These are phyloP conservation scores for Gobio occitaniae DNA, from an alignment of 2,797 vertebrate species.

Conservation along the genomic window DNA sequence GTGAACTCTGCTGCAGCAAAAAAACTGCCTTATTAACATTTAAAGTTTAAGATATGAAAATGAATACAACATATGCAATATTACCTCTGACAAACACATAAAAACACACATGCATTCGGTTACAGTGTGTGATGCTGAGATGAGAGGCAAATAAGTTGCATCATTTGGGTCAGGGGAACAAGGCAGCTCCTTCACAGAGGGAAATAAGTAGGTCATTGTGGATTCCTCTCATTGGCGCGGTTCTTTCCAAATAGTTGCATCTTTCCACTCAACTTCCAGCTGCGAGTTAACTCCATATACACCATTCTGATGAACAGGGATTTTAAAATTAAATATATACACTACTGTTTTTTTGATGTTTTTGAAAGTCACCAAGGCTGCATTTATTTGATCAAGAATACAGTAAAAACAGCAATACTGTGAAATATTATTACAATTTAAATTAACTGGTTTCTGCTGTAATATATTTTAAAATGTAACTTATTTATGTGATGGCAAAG, in stretches of 20 bases:
- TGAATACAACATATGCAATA: background rate
- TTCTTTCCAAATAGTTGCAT: constrained; percentile 75
- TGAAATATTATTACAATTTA: too few species aligned
- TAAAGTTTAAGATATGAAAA: background rate
- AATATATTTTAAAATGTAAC: too few species aligned
- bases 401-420: too few species aligned
- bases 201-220: constrained; percentile 77
- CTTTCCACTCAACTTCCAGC: constrained; percentile 77
- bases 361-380: too few species aligned
- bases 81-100: background rate
- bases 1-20: background rate
- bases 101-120: constrained; percentile 20
- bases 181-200: constrained; percentile 72
- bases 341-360: too few species aligned
- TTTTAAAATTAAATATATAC: too few species aligned
- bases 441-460: too few species aligned
- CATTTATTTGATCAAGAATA: too few species aligned
- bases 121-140: constrained; percentile 52
- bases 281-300: constrained; percentile 64
- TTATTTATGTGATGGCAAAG: too few species aligned
- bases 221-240: constrained; percentile 79
- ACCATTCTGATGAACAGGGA: background rate
- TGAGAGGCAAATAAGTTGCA: constrained; percentile 64
- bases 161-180: constrained; percentile 72
- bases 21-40: background rate